Evolutionary conservation across 92 coral and sea anemone species (phyloP).

Genomic region (Bergia puertoricense): DNA sequence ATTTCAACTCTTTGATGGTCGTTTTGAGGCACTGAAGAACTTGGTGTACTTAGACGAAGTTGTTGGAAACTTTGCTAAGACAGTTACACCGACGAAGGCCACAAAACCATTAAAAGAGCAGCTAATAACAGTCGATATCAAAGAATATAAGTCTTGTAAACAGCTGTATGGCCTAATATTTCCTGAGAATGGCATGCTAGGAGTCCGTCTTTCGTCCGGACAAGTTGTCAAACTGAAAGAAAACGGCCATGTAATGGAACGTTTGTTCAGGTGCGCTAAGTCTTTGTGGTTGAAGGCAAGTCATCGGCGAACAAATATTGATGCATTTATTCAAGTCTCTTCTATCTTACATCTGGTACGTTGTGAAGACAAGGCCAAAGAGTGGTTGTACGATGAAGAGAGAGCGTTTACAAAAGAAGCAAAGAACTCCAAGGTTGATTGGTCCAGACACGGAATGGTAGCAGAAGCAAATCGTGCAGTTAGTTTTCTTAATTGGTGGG

Average conservation of each 20-base stretch:
- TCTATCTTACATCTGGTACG: constrained; percentile 60
- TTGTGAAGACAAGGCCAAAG: constrained; percentile 20
- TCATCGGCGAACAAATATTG: constrained; percentile 54
- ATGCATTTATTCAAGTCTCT: constrained; percentile 74
- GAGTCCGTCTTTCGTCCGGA: not conserved
- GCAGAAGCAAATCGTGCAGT: constrained; percentile 24
- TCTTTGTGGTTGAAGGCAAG: constrained; percentile 51
- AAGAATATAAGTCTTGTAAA: constrained; percentile 45
- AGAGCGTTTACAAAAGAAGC: not conserved
- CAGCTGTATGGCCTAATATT: constrained; percentile 50
- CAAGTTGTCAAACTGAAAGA: constrained; percentile 19
- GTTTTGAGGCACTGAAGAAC: constrained; percentile 60
- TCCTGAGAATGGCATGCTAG: constrained; percentile 49
- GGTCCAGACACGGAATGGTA: constrained; percentile 57
- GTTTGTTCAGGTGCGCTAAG: constrained; percentile 55
- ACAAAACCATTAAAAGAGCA: constrained; percentile 1
- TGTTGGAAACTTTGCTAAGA: constrained; percentile 28
- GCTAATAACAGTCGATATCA: constrained; percentile 7
- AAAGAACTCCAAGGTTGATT: not conserved
- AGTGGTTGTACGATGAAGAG: not conserved
- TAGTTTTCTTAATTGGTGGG: constrained; percentile 66
- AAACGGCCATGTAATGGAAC: constrained; percentile 25
- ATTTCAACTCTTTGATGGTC: constrained; percentile 34
- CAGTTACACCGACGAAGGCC: not conserved
- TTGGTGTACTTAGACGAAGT: constrained; percentile 61